A percentile compares a stretch with the other conserved stretches of the same genome.
Conservation (phyloP, 2,113 vertebrate genomes). For the Pheucticus melanocephalus region DNA sequence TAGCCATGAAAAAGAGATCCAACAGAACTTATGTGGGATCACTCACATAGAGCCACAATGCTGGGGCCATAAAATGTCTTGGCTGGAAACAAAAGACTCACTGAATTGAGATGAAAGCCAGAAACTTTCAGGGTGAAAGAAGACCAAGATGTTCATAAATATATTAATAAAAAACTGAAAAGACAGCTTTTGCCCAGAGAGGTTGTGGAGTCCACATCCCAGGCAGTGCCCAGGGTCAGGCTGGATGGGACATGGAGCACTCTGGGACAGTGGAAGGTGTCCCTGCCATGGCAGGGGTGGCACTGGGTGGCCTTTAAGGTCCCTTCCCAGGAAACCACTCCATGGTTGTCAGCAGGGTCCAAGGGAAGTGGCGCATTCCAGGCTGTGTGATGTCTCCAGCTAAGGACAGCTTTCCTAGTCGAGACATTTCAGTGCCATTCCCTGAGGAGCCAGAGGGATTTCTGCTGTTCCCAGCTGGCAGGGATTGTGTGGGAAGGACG, state of each 20-base stretch:
- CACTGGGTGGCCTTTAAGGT: accelerated
- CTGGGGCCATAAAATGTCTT: background rate
- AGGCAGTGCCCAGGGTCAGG: accelerated
- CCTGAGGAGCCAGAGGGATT: background rate
- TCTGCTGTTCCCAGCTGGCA: background rate
- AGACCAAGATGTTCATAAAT: background rate
- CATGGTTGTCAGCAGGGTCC: background rate
- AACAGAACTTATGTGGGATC: background rate
- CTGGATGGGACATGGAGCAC: accelerated
- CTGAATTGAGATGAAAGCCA: background rate
- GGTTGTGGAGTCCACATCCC: background rate
- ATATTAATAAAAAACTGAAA: background rate
- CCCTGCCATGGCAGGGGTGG: background rate
- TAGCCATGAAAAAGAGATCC: background rate
- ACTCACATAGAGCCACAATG: background rate
- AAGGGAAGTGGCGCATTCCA: background rate
- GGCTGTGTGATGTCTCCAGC: background rate
- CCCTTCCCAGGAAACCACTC: background rate
- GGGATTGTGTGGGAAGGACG: background rate
- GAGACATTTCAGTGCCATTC: background rate
- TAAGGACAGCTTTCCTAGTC: background rate
- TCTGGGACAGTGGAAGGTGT: background rate
- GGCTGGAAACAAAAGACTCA: background rate
- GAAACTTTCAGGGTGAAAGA: background rate
- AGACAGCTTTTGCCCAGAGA: background rate